Base-by-base conservation (phyloP, 2,797 vertebrate species). In the Acanthopagrus latus region DNA sequence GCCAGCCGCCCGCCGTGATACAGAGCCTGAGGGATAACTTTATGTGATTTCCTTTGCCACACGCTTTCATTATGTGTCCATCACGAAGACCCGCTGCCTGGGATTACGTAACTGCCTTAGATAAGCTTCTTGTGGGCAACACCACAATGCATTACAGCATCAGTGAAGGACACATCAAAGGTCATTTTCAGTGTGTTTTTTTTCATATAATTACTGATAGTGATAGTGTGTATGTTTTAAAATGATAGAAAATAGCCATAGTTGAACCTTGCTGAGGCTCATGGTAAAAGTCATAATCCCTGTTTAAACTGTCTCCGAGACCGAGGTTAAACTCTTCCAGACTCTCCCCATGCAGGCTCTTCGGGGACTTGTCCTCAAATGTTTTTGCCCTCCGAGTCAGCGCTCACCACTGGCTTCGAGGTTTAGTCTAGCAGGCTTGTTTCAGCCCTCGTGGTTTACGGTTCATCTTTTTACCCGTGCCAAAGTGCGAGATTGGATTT, bases 21-120 rank as follows among this genome's bases (percentile, higher is more conserved):
- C 48, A 64, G 73, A 86, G 81, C 74, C 68, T 29, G 70, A 71
- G 68, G 74, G 54, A 85, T 60, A 58, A 52, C 63, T 82, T 76
- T 33, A 81, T 85, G 86, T 87, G 58, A 78, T 90, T 91, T 82
- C 76, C 85, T 88, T 76, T 65, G 75, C 89, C 83, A 85, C 82
- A 86, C 70, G 57, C 82, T 84, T 78, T 71, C 63, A 89, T 84
- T 76, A 76, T 46, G 74, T 86, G 85, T 86, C 87, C 75, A 38
- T 91, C 85, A 80, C 23, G 47, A 63, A 11, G 54, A 54, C 75
- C 75, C 71, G 55, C 72, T 72, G 68, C 47, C 50, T 33, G 48
- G 25, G 78, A 76, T 83, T 89, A 74, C 43, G 59, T 70, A 84
- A 85, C 71, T 17, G 51, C 59, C 46, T 70, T 21, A 67, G 75